phyloP scores from a whole-genome alignment of 92 coral and sea anemone species.

The Palythoa heliodiscus region DNA sequence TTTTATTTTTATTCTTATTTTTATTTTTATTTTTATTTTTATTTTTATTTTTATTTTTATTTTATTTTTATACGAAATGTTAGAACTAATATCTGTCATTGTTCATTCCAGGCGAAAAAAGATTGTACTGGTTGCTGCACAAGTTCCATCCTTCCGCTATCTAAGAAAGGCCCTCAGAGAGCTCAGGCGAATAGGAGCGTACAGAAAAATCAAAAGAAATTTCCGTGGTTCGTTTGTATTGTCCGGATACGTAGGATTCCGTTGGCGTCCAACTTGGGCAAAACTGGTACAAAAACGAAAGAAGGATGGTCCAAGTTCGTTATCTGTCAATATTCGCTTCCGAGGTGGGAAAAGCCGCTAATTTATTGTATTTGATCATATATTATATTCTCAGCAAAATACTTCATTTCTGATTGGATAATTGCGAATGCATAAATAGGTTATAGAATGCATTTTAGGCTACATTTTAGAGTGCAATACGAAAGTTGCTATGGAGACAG shows the following conservation, averaged over 20 bases:
- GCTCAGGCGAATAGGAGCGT: slow-evolving; percentile 33
- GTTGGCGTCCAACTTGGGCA: slow-evolving; percentile 30
- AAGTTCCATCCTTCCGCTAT: slow-evolving; percentile 40
- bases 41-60: too few species aligned
- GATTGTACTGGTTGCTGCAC: slow-evolving; percentile 46
- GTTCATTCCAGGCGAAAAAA: not conserved
- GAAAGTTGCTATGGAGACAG: too few species aligned
- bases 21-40: too few species aligned
- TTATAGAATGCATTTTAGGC: too few species aligned
- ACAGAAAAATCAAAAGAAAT: not conserved
- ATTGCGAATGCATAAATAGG: too few species aligned
- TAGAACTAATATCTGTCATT: not conserved
- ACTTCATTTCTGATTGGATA: too few species aligned
- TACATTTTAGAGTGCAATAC: too few species aligned
- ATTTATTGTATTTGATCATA: not conserved
- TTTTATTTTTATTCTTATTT: too few species aligned
- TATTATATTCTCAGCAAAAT: too few species aligned
- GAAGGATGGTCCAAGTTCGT: slow-evolving; percentile 40
- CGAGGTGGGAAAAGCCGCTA: not conserved
- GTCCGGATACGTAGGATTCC: slow-evolving; percentile 43
- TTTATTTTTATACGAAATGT: not conserved
- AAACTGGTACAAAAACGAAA: slow-evolving; percentile 37
- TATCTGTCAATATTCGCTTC: slow-evolving; percentile 32
- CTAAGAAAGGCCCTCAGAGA: slow-evolving; percentile 3
- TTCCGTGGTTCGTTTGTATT: slow-evolving; percentile 47